These are phyloP conservation scores for Myotis vivesi DNA, from an alignment of 2,797 vertebrate genomes.

Conservation along the genomic window DNA sequence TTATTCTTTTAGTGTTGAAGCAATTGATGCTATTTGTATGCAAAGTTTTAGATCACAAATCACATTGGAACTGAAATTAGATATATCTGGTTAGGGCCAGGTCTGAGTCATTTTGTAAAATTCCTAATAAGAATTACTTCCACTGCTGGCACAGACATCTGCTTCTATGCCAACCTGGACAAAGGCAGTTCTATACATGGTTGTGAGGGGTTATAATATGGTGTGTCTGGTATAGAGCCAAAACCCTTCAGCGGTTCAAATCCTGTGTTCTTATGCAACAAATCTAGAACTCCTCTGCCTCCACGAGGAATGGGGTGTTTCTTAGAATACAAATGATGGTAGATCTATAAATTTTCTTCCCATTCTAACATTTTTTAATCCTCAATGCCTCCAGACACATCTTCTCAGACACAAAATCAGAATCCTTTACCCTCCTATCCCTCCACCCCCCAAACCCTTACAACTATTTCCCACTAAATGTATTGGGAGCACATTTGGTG, in stretches of 20 bases:
- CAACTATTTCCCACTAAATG: neutral
- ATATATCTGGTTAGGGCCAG: constrained; percentile 25
- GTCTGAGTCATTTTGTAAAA: constrained; percentile 48
- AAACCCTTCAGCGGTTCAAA: neutral
- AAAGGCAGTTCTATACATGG: neutral
- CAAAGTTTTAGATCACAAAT: constrained; percentile 46
- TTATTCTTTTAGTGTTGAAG: constrained; percentile 30
- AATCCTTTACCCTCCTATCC: neutral
- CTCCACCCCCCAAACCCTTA: neutral
- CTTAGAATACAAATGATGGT: neutral
- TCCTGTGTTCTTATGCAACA: neutral
- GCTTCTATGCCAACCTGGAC: neutral
- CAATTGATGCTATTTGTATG: constrained; percentile 41
- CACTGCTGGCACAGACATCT: neutral
- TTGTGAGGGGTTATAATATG: neutral
- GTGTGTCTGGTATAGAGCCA: accelerated
- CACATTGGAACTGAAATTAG: neutral
- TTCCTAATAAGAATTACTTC: constrained; percentile 19
- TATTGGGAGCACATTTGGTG: neutral
- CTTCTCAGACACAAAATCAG: neutral
- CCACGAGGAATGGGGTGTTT: neutral
- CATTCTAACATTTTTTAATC: neutral
- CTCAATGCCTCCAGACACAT: neutral
- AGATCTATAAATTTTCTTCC: neutral
- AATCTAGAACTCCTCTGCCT: neutral